Base-by-base conservation (phyloP, 2,888 invertebrate genomes). In the Scaptomyza tumidula region DNA sequence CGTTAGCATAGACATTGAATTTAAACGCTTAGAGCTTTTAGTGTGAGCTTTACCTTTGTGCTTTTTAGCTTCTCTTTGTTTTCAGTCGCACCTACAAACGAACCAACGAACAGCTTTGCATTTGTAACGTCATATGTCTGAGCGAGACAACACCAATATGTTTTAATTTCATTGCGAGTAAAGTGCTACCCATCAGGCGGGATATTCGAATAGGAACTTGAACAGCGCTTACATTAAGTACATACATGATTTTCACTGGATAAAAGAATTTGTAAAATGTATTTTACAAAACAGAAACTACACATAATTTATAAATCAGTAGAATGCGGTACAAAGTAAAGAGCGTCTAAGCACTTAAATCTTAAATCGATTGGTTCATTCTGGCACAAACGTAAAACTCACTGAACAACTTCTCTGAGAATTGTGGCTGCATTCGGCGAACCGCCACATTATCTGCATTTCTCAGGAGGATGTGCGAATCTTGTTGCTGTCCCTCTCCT, bases 381-480 rank as follows among this genome's bases (percentile, higher is more conserved):
- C 13, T 49, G 48, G 48, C 31, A 13, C 48, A 33, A 49, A 31
- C 9, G 16, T 19, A 33, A 19, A 33, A 13, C 31, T 49, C 58
- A 68, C 50, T 54, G 60, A 43, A 56, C 54, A 63, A 55, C 44
- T 46, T 35, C 14, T 67, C 57, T 57, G 54, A 19, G 45, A 14
- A 55, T 45, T 45, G 37, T 48, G 43, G 27, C 50, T 19, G 44
- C 6, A n/a, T 50, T 50, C 11, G 6, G 68, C 76, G 49, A 90
- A 90, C 50, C 70, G 81, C 90, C 90, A 90, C 7, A 67, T 71
- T 60, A 89, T 90, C 73, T 89, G 88, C 68, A 85, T 75, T 60
- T 70, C 68, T 90, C 90, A 91, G 69, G 91, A 85, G 49, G 91
- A 82, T n/a, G 88, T 80, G 29, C 88, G 89, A n/a, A 90, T 91